Evolutionary conservation across 1,140 invertebrate species (phyloP), one percentile per base, ranked within the genome.

Genomic region (Wasmannia auropunctata): DNA sequence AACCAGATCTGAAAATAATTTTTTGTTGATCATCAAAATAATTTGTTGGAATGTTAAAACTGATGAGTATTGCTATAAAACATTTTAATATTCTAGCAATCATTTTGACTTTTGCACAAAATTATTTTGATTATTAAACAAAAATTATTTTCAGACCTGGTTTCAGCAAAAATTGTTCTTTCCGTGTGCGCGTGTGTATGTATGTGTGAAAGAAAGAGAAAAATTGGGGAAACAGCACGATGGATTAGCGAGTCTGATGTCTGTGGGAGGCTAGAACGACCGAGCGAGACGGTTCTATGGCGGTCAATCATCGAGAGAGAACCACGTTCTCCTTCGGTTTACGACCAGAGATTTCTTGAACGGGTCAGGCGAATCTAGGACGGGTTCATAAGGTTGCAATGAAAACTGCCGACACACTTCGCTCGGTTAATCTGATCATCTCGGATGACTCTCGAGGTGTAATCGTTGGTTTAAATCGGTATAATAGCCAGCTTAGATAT

Each of bases 301-400:
- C 14, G 54, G 62, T 69, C 43, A n/a, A 25, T 51, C 46, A 22
- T n/a, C 3, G 22, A 28, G 28, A 28, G 28, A 43, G 34, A 31
- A 40, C 0, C 37, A 2, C 3, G 11, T 2, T 85, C n/a, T n/a
- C 22, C 8, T 31, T 8, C n/a, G 22, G 43, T 77, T 25, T 65
- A 75, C 14, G 60, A 37, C 7, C 25, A 25, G 43, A 88, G 58
- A 65, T 65, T 72, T 67, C 25, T 31, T 56, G 16, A 8, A 3
- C 46, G 56, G 60, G 88, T 81, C 54, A 76, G 25, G 28, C 7
- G 46, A 83, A 89, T 88, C 58, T 81, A 46, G 60, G 75, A 86
- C 62, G 62, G 31, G 67, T 88, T 86, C 74, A 86, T 37, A 49
- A 46, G 31, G 46, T 86, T 43, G n/a, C 10, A 22, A 43, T 69